A percentile compares a stretch with the other conserved stretches of the same genome.
These are phyloP conservation scores for Accipiter cooperii DNA, from an alignment of 2,113 vertebrate genomes.

Conservation along the genomic window DNA sequence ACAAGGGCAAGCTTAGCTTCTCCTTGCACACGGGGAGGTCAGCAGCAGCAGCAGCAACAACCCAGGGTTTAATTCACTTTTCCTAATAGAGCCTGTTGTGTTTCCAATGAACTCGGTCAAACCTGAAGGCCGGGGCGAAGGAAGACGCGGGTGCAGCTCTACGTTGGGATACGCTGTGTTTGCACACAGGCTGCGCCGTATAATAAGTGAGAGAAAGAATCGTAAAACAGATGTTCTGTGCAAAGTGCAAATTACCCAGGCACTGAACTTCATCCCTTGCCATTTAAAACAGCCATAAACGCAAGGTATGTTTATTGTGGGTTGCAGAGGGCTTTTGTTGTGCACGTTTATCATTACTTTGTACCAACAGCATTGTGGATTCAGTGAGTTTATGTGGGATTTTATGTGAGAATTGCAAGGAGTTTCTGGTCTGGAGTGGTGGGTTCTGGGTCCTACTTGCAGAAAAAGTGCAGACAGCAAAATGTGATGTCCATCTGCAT, in stretches of 20 bases:
- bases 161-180: neutral
- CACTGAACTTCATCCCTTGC: neutral
- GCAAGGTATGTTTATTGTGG: neutral
- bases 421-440: neutral
- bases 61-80: neutral
- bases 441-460: neutral
- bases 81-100: neutral
- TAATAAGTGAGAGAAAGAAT: neutral
- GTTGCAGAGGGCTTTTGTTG: neutral
- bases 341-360: neutral
- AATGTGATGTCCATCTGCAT: neutral
- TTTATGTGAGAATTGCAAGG: neutral
- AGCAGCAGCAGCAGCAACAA: neutral
- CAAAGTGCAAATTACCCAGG: neutral
- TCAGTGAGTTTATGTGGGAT: neutral
- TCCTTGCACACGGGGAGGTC: neutral
- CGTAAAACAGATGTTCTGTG: slow-evolving; percentile 11
- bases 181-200: neutral
- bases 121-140: neutral
- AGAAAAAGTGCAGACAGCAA: neutral
- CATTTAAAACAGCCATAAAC: neutral
- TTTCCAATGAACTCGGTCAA: neutral
- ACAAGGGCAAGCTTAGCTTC: neutral
- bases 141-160: neutral
- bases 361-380: neutral